Evolutionary conservation across 2,113 vertebrate species (phyloP).

Genomic region (Halcyon senegalensis): DNA sequence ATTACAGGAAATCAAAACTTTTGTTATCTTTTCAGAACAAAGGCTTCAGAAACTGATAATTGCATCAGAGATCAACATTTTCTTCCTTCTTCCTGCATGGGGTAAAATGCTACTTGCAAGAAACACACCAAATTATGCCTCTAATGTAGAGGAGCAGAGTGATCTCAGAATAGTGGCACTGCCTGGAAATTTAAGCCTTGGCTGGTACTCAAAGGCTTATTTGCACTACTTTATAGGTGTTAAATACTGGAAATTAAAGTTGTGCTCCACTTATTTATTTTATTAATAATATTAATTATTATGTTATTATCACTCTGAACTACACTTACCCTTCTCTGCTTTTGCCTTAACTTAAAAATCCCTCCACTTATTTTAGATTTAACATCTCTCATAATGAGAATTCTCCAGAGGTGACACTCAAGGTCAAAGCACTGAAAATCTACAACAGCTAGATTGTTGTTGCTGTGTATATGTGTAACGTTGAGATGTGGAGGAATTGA

Average conservation of each 20-base stretch:
- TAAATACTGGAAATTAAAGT: neutral
- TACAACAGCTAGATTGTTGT: neutral
- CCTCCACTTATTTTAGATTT: neutral
- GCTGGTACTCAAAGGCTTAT: neutral
- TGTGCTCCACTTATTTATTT: neutral
- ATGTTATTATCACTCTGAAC: neutral
- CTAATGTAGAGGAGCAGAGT: neutral
- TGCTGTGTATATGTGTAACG: neutral
- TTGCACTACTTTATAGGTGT: neutral
- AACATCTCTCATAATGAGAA: neutral
- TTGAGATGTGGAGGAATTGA: neutral
- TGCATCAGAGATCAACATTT: constrained; percentile 51
- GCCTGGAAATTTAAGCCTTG: neutral
- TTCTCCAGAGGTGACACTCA: neutral
- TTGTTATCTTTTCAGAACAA: constrained; percentile 65
- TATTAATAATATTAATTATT: neutral
- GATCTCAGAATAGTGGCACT: neutral
- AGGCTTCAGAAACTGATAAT: constrained; percentile 65
- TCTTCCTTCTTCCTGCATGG: constrained; percentile 5
- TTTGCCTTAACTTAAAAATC: neutral
- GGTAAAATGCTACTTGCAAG: neutral
- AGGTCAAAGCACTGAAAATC: neutral
- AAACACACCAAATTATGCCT: neutral
- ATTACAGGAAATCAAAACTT: constrained; percentile 68
- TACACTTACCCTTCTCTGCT: neutral